Percentiles rank a stretch among this genome's conserved stretches.
These are phyloP conservation scores for Oreochromis spilurus DNA, from an alignment of 2,113 vertebrate genomes.

Conservation along the genomic window DNA sequence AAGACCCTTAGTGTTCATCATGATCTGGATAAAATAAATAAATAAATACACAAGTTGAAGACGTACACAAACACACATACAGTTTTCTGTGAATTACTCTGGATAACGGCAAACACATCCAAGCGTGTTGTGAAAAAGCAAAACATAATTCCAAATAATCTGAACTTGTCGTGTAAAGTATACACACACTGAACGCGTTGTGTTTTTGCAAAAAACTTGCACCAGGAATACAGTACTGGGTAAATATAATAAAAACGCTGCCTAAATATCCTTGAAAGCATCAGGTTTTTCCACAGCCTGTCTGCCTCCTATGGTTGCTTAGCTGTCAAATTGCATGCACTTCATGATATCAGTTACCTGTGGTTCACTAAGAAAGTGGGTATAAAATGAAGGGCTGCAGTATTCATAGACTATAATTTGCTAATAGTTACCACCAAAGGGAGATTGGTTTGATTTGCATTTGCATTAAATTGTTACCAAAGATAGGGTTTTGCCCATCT, in stretches of 20 bases:
- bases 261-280: neutral
- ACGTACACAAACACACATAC: neutral
- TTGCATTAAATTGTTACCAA: neutral
- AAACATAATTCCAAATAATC: too few relatives aligned
- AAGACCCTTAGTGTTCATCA: neutral
- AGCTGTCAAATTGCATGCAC: neutral
- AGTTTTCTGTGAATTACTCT: neutral
- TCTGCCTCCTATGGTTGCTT: neutral
- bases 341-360: neutral
- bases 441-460: neutral
- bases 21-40: neutral
- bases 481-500: neutral
- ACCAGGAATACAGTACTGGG: neutral
- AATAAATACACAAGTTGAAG: neutral
- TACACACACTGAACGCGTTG: neutral
- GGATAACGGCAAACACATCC: neutral
- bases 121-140: too few relatives aligned
- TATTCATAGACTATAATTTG: neutral
- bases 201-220: neutral
- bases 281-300: neutral
- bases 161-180: too few relatives aligned
- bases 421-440: neutral
- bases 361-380: neutral
- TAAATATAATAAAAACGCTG: neutral
- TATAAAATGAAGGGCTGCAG: neutral